Evolutionary conservation across 2,797 vertebrate genomes (phyloP), one percentile per base, ranked within the genome.

Genomic region (Catostomus latipinnis): DNA sequence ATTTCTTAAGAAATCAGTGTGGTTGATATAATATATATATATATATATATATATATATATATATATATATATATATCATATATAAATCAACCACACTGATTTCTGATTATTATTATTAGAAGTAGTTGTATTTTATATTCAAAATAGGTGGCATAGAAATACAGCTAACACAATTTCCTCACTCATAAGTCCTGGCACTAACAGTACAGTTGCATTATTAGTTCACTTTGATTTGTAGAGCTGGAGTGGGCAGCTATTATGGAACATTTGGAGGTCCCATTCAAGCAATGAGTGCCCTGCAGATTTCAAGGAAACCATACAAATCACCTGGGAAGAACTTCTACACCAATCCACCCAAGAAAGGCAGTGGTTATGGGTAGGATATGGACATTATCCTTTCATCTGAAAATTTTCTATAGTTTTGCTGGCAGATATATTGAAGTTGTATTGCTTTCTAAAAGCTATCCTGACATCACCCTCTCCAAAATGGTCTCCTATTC

Each of bases 331-430:
- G 95, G 54, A 96, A 94, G 88, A 97, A 97, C 87, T 84, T 98
- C 22, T 90, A 94, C 83, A 96, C 95, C 71, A 96, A 83, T 84
- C 95, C 96, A 34, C 87, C 93, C 49, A 97, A 97, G 89, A 95
- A 93, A 81, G 96, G 96, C 91, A 95, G 93, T 67, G 96, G 95
- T 89, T 96, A 94, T 88, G 95, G 96, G 96, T 98, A 92, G 91
- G 85, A 46, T 34, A 79, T 62, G 71, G 13, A 80, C 10, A 52
- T 53, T 12, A 68, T 78, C 10, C 12, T 79, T n/a, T 34, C 8
- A 63, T 50, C 4, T 22, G 34, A 34, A 58, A 57, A 54, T 75
- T 46, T 84, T 65, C 70, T 0, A 43, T 61, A 18, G n/a, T 72
- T 80, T 81, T 54, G 53, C 46, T 54, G n/a, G 58, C 18, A 81